phyloP scores from a whole-genome alignment of 2,888 invertebrate genomes.

The Atrina japonica region DNA sequence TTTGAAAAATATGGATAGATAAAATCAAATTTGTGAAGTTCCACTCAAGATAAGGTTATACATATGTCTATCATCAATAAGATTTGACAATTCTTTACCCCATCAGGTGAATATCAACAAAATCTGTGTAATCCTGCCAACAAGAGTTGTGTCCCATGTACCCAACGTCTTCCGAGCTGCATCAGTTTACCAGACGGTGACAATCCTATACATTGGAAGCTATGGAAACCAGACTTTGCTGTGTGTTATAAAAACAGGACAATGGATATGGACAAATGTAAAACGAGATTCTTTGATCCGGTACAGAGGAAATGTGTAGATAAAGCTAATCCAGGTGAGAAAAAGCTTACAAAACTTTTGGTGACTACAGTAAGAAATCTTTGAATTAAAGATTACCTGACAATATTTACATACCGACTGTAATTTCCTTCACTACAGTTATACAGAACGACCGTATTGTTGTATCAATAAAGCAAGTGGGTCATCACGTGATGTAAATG shows the following conservation, averaged over 20 bases:
- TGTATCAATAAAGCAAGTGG: too few relatives aligned
- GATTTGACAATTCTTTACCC: too few relatives aligned
- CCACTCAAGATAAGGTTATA: background rate
- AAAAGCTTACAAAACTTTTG: too few relatives aligned
- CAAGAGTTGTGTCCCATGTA: constrained; percentile 50
- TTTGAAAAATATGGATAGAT: background rate
- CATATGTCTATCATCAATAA: too few relatives aligned
- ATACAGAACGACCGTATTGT: too few relatives aligned
- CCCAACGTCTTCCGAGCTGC: constrained; percentile 54
- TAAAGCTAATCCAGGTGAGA: constrained; percentile 44
- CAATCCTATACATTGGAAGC: constrained; percentile 44
- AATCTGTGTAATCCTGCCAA: constrained; percentile 48
- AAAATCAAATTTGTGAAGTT: background rate
- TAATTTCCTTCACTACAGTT: too few relatives aligned
- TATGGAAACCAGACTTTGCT: constrained; percentile 50
- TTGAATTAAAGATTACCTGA: too few relatives aligned
- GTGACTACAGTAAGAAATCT: background rate
- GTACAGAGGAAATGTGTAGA: constrained; percentile 46
- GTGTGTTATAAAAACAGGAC: constrained; percentile 55
- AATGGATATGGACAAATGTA: constrained; percentile 47
- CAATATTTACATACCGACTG: too few relatives aligned
- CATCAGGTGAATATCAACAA: constrained; percentile 56
- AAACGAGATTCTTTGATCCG: constrained; percentile 59
- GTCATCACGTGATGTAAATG: too few relatives aligned
- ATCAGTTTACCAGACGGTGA: constrained; percentile 51